phyloP scores from a whole-genome alignment of 2,797 vertebrate genomes.

The Glyptemys insculpta region DNA sequence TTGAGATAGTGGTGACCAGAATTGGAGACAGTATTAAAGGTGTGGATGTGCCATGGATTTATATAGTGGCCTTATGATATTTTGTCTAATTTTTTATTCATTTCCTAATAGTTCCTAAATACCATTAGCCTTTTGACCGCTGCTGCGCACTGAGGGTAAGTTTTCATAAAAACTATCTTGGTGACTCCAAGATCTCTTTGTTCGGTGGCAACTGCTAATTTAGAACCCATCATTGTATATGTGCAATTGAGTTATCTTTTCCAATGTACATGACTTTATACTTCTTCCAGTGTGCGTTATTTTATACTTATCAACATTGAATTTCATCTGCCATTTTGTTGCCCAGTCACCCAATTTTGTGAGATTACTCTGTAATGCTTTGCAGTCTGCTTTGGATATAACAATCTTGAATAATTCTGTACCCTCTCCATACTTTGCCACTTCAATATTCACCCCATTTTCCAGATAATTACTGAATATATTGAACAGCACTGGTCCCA shows the following conservation, averaged over 20 bases:
- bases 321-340: neutral
- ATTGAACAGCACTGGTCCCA: neutral
- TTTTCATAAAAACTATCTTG: neutral
- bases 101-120: neutral
- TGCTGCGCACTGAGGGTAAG: neutral
- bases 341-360: neutral
- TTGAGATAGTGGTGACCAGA: neutral
- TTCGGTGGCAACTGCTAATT: neutral
- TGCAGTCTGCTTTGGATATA: neutral
- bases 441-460: neutral
- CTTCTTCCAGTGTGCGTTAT: neutral
- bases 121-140: neutral
- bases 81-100: neutral
- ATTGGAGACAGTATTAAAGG: neutral
- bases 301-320: neutral
- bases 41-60: neutral
- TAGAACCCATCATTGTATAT: neutral
- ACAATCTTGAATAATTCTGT: neutral
- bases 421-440: neutral
- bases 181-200: neutral
- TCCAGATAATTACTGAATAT: neutral
- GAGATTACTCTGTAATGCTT: neutral
- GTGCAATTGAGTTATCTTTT: neutral
- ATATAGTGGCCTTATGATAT: neutral
- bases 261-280: neutral